Evolutionary conservation across 2,797 vertebrate species (phyloP), one percentile per base, ranked within the genome.

Genomic region (Oryzias dopingdopingensis): DNA sequence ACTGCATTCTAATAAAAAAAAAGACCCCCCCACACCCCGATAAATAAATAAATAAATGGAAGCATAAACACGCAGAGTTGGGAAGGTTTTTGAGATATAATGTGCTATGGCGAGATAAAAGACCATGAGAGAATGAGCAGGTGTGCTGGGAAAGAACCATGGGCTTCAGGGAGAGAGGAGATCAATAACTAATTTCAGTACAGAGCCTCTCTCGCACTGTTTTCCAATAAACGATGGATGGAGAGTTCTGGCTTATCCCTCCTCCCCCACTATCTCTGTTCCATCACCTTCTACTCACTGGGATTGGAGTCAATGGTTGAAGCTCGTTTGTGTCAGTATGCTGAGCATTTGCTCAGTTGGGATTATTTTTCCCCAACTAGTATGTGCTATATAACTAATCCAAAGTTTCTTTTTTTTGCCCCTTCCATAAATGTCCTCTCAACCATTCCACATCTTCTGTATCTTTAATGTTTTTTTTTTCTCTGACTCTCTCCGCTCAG

Each of bases 111-210:
- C 58, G 75, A 75, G 79, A 76, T 79, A 77, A 86, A 83, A 66
- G 71, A 81, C 82, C 62, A 46, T 67, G 81, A 83, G 84, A 88
- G 85, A 89, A 86, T 73, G 80, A 88, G 86, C 86, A 90, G 87
- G 86, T 85, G 84, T 84, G 82, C 71, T 84, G 82, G 81, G 86
- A 88, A 86, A 89, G 85, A 85, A 88, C 85, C 86, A 80, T 79
- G 86, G 83, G 87, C 87, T 88, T 83, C 70, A 62, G 86, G 83
- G 82, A 85, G 88, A 85, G 86, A 84, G 86, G 70, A 82, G 88
- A 91, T 91, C 90, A 91, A 91, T 91, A 91, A 91, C 88, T 91
- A 88, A 91, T 91, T 90, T 91, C 90, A 89, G 90, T 74, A 74
- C 84, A 80, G 70, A 88, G 90, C 88, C 89, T 86, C 84, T 89